These are phyloP conservation scores for Halictus rubicundus DNA, from an alignment of 1,140 invertebrate genomes.

Conservation along the genomic window DNA sequence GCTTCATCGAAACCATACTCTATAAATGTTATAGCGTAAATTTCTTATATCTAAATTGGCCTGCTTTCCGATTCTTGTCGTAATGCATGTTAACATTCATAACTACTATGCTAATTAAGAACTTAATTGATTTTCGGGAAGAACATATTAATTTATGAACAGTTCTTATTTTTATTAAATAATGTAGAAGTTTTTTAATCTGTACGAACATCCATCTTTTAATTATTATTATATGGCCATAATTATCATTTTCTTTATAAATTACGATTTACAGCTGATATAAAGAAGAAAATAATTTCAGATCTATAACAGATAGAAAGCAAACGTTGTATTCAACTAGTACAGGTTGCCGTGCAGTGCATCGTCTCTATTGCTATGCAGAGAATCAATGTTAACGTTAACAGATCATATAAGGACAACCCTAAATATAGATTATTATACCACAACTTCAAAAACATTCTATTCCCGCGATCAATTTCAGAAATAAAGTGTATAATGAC, in stretches of 20 bases:
- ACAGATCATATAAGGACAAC: slow-evolving; percentile 18
- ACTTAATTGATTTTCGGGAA: too few relatives aligned
- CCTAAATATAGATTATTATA: neutral
- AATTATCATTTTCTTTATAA: neutral
- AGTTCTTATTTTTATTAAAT: neutral
- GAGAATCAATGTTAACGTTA: slow-evolving; percentile 31
- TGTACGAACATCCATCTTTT: too few relatives aligned
- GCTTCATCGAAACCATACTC: too few relatives aligned
- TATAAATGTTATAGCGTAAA: too few relatives aligned
- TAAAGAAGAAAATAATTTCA: neutral
- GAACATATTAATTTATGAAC: too few relatives aligned
- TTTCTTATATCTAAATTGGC: too few relatives aligned
- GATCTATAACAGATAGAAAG: neutral
- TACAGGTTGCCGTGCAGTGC: neutral
- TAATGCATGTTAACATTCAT: too few relatives aligned
- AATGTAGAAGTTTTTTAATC: neutral
- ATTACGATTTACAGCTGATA: neutral
- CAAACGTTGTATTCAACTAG: neutral
- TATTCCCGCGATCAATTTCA: neutral
- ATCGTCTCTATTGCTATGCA: slow-evolving; percentile 20
- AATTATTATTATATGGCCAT: too few relatives aligned
- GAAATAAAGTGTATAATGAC: too few relatives aligned
- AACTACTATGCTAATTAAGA: too few relatives aligned
- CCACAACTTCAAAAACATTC: neutral
- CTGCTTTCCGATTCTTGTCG: too few relatives aligned